phyloP scores from a whole-genome alignment of 2,113 vertebrate species.

The Corvus cornix region DNA sequence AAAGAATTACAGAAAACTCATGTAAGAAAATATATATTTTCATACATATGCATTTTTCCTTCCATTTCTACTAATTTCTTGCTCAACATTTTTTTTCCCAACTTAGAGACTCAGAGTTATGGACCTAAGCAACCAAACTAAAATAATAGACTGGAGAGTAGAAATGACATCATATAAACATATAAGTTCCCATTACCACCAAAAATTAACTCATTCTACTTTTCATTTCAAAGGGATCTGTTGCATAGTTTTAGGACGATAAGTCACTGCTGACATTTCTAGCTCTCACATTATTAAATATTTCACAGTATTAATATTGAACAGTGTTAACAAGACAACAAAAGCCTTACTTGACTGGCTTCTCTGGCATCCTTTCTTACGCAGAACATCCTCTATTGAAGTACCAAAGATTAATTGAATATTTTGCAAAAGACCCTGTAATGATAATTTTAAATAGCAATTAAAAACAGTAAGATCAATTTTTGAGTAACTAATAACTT shows the following conservation, averaged over 20 bases:
- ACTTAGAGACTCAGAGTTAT: not conserved
- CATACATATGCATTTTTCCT: not conserved
- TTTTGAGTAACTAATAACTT: not conserved
- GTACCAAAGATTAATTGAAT: conserved; percentile 87
- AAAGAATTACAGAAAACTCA: not conserved
- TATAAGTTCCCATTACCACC: not conserved
- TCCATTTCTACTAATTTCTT: not conserved
- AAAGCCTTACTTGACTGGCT: conserved; percentile 80
- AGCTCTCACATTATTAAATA: not conserved
- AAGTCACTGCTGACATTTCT: not conserved
- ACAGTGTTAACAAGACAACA: not conserved
- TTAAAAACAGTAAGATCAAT: not conserved
- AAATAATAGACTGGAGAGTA: not conserved
- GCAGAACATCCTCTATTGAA: conserved; percentile 85
- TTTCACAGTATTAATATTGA: not conserved
- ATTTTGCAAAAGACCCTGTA: conserved; percentile 93
- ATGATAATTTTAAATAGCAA: not conserved
- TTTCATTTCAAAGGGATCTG: not conserved
- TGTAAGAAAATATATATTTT: not conserved
- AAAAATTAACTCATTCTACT: not conserved
- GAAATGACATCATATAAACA: not conserved
- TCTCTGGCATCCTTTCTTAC: conserved; percentile 85
- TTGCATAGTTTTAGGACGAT: not conserved
- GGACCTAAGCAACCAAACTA: not conserved
- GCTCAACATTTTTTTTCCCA: not conserved